Base-by-base conservation (phyloP, 2,797 vertebrate genomes). In the Tenualosa thibaudeaui region DNA sequence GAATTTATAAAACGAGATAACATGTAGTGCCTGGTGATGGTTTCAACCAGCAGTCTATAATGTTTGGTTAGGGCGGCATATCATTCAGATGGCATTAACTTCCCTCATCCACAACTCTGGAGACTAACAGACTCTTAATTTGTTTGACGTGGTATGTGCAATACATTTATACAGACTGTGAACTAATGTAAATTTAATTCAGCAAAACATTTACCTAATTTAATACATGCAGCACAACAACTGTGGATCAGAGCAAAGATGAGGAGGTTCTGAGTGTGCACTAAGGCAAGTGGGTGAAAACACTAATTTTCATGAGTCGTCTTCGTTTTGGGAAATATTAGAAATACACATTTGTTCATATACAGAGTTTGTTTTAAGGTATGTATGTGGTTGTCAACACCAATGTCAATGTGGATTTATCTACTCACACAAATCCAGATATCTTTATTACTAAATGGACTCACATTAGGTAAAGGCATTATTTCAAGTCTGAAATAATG, bases 81-180 rank as follows among this genome's bases (percentile, higher is more conserved):
- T 83, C n/a, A 87, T 85, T 87, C 68, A 85, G 88, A 85, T 83
- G 43, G 26, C 0, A 71, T 85, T 83, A 19, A 84, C 58, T 89
- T 78, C 87, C 87, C 68, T 15, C 88, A 85, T 86, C 86, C 85
- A 82, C 71, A 78, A 40, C 71, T 37, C 40, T 49, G 46, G 4
- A 49, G 46, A 5, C 46, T 46, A 46, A 78, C 22, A 4, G 19
- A 19, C 71, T 10, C 31, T n/a, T 78, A 43, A 43, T 40, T 46
- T 37, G 65, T 15, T 71, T 50, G 50, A 10, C 9, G 50, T 51
- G 50, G 50, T 9, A 51, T 51, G 50, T 9, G 50, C 50, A 51
- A 51, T 7, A 9, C 7, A 51, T 51, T 51, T 8, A 51, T 51
- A 51, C 50, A 51, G 50, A 51, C 50, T 10, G 50, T 9, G 50